phyloP scores from a whole-genome alignment of 2,113 vertebrate species.

The Nanger granti region DNA sequence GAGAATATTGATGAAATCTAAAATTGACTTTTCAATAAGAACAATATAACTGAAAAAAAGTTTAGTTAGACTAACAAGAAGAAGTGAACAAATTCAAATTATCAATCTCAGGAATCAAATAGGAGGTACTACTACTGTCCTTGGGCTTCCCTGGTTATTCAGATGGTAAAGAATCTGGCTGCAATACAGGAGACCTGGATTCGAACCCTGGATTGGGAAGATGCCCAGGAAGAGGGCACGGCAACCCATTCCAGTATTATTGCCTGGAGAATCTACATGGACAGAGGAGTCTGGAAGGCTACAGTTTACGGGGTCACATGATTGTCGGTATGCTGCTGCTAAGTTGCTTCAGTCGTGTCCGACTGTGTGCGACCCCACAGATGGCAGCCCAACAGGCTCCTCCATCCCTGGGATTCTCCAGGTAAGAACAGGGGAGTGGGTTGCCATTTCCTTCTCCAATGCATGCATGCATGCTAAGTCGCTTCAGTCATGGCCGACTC shows the following conservation, averaged over 20 bases:
- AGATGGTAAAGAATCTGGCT: background rate
- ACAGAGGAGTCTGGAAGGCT: background rate
- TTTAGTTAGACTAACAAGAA: background rate
- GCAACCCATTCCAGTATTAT: background rate
- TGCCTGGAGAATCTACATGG: background rate
- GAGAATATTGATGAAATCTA: too few species aligned
- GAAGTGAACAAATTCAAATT: background rate
- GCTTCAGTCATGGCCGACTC: too few species aligned
- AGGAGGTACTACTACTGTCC: background rate
- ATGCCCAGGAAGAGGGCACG: rapidly evolving
- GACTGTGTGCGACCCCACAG: too few species aligned
- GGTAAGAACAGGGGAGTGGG: too few species aligned
- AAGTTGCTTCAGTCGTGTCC: too few species aligned
- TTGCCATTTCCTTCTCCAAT: too few species aligned
- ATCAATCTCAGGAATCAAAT: background rate
- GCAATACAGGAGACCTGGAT: background rate
- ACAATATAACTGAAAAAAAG: background rate
- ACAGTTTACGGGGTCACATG: background rate
- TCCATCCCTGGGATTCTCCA: too few species aligned
- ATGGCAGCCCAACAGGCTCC: too few species aligned
- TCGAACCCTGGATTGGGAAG: background rate
- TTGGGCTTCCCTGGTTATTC: background rate
- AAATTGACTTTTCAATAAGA: background rate
- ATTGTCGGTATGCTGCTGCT: too few species aligned
- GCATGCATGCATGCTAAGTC: too few species aligned